These are phyloP conservation scores for Orthosia gracilis DNA, from an alignment of 2,888 invertebrate species.

Conservation along the genomic window DNA sequence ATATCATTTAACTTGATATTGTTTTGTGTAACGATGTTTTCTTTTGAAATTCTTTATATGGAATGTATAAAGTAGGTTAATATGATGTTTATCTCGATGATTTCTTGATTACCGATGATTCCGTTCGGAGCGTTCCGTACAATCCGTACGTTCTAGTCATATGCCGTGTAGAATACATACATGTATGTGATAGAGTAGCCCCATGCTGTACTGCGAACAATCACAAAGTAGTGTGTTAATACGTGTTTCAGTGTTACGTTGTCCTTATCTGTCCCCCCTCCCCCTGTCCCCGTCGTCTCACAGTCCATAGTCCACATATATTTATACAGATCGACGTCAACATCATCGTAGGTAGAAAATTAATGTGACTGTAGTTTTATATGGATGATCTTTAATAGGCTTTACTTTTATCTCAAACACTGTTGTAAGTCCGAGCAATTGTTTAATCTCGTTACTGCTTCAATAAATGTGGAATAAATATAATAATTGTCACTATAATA, in stretches of 20 bases:
- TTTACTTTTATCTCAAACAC: slow-evolving; percentile 73
- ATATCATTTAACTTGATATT: slow-evolving; percentile 71
- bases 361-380: slow-evolving; percentile 86
- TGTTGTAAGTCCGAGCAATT: slow-evolving; percentile 80
- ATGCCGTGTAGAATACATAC: slow-evolving; percentile 79
- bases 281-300: slow-evolving; percentile 64
- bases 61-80: slow-evolving; percentile 90
- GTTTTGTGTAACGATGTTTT: slow-evolving; percentile 68
- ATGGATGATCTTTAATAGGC: slow-evolving; percentile 72
- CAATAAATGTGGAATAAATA: slow-evolving; percentile 82
- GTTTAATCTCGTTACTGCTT: slow-evolving; percentile 84
- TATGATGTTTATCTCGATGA: slow-evolving; percentile 69
- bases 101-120: slow-evolving; percentile 70
- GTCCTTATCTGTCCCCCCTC: slow-evolving; percentile 20
- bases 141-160: slow-evolving; percentile 86
- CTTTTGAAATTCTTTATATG: slow-evolving; percentile 73
- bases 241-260: slow-evolving; percentile 74
- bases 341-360: slow-evolving; percentile 84
- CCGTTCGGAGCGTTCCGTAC: slow-evolving; percentile 80
- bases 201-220: slow-evolving; percentile 80
- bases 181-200: slow-evolving; percentile 83
- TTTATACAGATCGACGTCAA: slow-evolving; percentile 74
- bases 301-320: slow-evolving; percentile 74
- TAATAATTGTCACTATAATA: slow-evolving; percentile 82
- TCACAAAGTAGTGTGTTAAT: slow-evolving; percentile 80